A percentile compares a stretch with the other conserved stretches of the same genome.
Conservation (phyloP, 2,797 vertebrate genomes). For the Peromyscus eremicus region DNA sequence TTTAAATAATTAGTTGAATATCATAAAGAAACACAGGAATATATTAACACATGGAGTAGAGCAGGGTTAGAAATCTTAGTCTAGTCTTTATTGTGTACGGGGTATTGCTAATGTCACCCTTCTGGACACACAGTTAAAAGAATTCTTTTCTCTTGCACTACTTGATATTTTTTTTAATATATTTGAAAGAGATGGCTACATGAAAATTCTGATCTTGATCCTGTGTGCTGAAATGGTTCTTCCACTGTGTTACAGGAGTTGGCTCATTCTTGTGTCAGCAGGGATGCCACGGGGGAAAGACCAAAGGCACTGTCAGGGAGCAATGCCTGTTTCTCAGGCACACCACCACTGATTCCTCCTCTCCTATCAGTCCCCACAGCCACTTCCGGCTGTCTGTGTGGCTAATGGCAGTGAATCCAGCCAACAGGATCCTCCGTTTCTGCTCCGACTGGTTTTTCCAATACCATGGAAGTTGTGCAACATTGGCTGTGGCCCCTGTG, state of each 20-base stretch:
- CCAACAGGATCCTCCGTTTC: not conserved
- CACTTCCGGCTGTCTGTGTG: not conserved
- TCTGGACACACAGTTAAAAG: not conserved
- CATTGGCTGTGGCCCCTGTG: not conserved
- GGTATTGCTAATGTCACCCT: not conserved
- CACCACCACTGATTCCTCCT: not conserved
- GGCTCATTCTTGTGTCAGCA: not conserved
- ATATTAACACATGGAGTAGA: not conserved
- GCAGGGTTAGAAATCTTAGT: not conserved
- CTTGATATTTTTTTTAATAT: not conserved
- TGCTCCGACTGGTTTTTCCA: not conserved
- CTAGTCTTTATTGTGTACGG: not conserved
- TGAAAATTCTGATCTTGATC: not conserved
- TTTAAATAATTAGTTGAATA: slow-evolving; percentile 4
- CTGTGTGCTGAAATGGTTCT: not conserved
- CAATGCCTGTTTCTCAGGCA: not conserved
- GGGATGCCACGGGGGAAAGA: not conserved
- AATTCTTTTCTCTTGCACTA: not conserved
- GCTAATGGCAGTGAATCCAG: not conserved
- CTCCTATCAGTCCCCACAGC: not conserved
- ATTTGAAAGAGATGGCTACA: not conserved
- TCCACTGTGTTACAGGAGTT: not conserved
- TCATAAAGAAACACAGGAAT: slow-evolving; percentile 2
- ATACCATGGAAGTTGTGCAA: not conserved
- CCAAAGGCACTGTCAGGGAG: not conserved